Base-by-base conservation (phyloP, 2,113 vertebrate genomes). In the Eupsittula cactorum region DNA sequence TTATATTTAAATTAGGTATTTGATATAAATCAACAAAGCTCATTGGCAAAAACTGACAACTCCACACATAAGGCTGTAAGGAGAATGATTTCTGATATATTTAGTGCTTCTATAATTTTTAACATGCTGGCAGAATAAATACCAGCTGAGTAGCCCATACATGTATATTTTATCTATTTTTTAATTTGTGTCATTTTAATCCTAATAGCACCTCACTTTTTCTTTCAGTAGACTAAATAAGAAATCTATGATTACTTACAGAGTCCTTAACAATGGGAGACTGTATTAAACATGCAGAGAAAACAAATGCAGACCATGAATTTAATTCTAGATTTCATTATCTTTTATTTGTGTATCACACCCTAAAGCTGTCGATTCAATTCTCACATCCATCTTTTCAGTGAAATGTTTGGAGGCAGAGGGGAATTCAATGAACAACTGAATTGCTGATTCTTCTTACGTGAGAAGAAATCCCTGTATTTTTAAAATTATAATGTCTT, bases 291-390 rank as follows among this genome's bases (percentile, higher is more conserved):
- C 88, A 95, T 85, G 88, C 92, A 97, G 93, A 95, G 94, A 97
- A 97, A 97, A 97, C 88, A 96, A 97, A 96, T 92, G 57, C 82
- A 95, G 80, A 70, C 84, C 96, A 97, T 96, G 96, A 95, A 95
- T 97, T 96, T 97, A 97, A 95, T 97, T 97, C 95, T 95, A 91
- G 83, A 97, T 98, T 97, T 96, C 90, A 96, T 97, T 97, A 94
- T 97, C 96, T 97, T 94, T 95, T 95, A 92, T 95, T 98, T 97
- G 94, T 96, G 86, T 79, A 93, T 96, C 85, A 88, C 74, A 97
- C 95, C 97, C 98, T 95, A 96, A 96, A 97, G 97, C 97, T 97
- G 95, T 96, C 83, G 60, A 94, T 97, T 94, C 70, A 87, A 85
- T 96, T 96, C 93, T 94, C 95, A 62, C 93, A 94, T 92, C 97